Evolutionary conservation across 1,140 invertebrate species (phyloP).

Genomic region (Pentalonia nigronervosa): DNA sequence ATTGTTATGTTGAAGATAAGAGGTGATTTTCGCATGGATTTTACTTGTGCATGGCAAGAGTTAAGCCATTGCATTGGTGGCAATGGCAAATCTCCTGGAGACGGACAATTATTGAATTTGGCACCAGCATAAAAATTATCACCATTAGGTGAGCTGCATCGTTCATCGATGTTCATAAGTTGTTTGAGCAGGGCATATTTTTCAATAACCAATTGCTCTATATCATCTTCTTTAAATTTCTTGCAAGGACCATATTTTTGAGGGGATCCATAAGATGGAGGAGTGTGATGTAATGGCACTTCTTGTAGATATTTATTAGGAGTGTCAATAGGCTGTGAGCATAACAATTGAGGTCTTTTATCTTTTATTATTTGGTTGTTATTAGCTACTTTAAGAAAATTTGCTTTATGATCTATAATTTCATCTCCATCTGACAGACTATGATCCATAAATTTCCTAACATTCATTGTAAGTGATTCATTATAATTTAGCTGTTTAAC

Average conservation of each 20-base stretch:
- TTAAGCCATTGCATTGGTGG: slow-evolving; percentile 52
- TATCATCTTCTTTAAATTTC: slow-evolving; percentile 54
- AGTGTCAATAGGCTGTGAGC: slow-evolving; percentile 47
- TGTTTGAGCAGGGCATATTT: slow-evolving; percentile 46
- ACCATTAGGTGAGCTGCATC: slow-evolving; percentile 22
- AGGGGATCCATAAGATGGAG: slow-evolving; percentile 22
- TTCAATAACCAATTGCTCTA: slow-evolving; percentile 39
- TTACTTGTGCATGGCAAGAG: slow-evolving; percentile 40
- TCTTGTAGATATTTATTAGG: slow-evolving; percentile 33
- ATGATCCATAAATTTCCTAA: neutral
- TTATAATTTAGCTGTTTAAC: slow-evolving; percentile 45
- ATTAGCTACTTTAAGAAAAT: slow-evolving; percentile 5
- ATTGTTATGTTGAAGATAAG: slow-evolving; percentile 48
- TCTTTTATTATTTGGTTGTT: neutral
- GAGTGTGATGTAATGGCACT: slow-evolving; percentile 25
- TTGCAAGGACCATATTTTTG: slow-evolving; percentile 38
- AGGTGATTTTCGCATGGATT: slow-evolving; percentile 33
- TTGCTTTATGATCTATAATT: neutral
- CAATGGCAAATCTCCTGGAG: slow-evolving; percentile 47
- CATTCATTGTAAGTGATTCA: neutral
- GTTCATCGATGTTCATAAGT: slow-evolving; percentile 48
- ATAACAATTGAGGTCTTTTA: slow-evolving; percentile 30
- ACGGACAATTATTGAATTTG: slow-evolving; percentile 47
- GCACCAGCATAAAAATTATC: slow-evolving; percentile 53
- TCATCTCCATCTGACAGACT: slow-evolving; percentile 52